A percentile compares a stretch with the other conserved stretches of the same genome.
Conservation (phyloP, 2,113 vertebrate genomes). For the Proteles cristata region DNA sequence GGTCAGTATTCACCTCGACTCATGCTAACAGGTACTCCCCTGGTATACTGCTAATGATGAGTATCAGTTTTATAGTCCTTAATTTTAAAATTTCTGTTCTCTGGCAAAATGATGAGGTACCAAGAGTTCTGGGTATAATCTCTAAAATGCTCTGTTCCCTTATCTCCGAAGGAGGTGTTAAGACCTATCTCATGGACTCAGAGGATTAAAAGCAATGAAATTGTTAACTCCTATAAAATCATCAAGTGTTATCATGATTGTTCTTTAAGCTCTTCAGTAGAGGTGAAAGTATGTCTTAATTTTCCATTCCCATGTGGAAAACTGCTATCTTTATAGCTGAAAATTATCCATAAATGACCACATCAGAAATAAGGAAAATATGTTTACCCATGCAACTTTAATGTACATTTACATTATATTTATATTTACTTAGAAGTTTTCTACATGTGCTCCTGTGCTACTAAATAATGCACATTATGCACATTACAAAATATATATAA, state of each 20-base stretch:
- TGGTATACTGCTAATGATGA: neutral
- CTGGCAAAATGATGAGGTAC: neutral
- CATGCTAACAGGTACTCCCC: no score
- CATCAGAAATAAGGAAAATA: neutral
- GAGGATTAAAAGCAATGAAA: neutral
- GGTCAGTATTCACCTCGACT: neutral
- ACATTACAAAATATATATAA: neutral
- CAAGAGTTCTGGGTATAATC: neutral
- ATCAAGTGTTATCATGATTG: neutral
- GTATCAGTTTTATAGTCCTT: neutral
- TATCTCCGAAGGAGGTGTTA: neutral
- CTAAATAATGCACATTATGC: no score
- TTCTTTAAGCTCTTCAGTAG: neutral
- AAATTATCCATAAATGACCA: neutral
- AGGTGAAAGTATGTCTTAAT: neutral
- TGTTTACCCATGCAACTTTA: fast-evolving
- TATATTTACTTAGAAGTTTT: neutral
- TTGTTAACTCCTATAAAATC: neutral
- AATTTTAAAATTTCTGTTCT: neutral
- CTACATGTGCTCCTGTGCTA: neutral
- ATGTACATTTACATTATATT: neutral
- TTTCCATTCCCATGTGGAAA: neutral
- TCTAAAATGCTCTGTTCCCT: neutral
- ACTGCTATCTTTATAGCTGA: neutral
- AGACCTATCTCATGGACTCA: neutral